Conservation (phyloP, 1,140 invertebrate genomes). For the Homarus americanus region DNA sequence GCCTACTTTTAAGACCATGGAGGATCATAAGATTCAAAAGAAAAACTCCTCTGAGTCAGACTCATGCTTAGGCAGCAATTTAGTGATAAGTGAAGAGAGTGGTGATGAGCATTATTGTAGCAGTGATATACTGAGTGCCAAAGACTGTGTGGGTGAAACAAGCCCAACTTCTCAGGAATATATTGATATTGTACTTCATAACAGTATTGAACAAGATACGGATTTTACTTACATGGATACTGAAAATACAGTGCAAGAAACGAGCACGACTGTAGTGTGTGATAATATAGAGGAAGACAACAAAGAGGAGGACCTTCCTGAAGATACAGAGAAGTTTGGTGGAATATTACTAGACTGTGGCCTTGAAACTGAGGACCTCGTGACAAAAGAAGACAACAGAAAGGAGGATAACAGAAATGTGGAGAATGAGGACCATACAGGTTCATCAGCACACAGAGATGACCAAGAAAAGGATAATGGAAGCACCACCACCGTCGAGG, state of each 20-base stretch:
- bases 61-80: not conserved
- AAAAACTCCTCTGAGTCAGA: not conserved
- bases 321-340: not conserved
- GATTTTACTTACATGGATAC: not conserved
- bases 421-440: not conserved
- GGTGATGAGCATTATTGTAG: not conserved
- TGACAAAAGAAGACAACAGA: constrained; percentile 10
- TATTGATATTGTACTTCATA: not conserved
- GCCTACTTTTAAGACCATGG: not conserved
- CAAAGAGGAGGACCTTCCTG: not conserved
- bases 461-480: not conserved
- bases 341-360: not conserved
- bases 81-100: not conserved
- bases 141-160: not conserved
- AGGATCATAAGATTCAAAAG: not conserved
- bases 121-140: not conserved
- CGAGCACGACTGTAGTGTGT: not conserved
- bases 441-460: not conserved
- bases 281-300: not conserved
- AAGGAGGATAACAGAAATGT: not conserved
- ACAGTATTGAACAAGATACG: not conserved
- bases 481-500: not conserved
- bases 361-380: not conserved
- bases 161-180: not conserved
- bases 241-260: not conserved